phyloP scores from a whole-genome alignment of 2,888 invertebrate genomes.

The Drosophila limbata region DNA sequence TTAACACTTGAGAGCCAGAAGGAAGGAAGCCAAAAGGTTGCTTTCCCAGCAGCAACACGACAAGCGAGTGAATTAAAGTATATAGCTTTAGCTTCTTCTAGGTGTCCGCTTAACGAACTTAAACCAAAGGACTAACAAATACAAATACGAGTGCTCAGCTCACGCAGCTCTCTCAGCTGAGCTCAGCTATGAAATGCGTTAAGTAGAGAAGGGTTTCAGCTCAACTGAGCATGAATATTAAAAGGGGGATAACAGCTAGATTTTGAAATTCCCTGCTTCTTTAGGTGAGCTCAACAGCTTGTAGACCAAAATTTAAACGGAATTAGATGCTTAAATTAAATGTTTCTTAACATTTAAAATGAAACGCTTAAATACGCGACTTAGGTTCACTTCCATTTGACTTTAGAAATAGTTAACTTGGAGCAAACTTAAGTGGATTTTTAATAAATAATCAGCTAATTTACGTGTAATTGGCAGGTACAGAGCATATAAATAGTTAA shows the following conservation, averaged over 20 bases:
- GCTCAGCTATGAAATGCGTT: slow-evolving; percentile 38
- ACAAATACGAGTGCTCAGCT: not conserved
- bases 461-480: slow-evolving; percentile 3
- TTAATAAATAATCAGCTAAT: slow-evolving; percentile 16
- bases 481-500: slow-evolving; percentile 4
- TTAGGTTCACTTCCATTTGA: not conserved
- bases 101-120: slow-evolving; percentile 56
- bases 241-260: slow-evolving; percentile 27
- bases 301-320: not conserved
- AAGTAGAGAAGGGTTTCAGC: slow-evolving; percentile 43
- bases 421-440: not conserved
- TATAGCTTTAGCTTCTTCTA: slow-evolving; percentile 4
- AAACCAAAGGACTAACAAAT: slow-evolving; percentile 33
- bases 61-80: slow-evolving; percentile 24
- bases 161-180: not conserved
- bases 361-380: not conserved
- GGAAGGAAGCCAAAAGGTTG: slow-evolving; percentile 28
- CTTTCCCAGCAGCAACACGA: slow-evolving; percentile 1
- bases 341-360: slow-evolving; percentile 3
- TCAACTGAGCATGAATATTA: slow-evolving; percentile 57
- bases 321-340: slow-evolving; percentile 4
- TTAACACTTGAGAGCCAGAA: slow-evolving; percentile 58
- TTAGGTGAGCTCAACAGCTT: not conserved
- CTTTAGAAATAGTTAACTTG: not conserved
- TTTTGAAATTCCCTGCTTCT: slow-evolving; percentile 5